These are phyloP conservation scores for Philereme transversata DNA, from an alignment of 2,888 invertebrate species.

Conservation along the genomic window DNA sequence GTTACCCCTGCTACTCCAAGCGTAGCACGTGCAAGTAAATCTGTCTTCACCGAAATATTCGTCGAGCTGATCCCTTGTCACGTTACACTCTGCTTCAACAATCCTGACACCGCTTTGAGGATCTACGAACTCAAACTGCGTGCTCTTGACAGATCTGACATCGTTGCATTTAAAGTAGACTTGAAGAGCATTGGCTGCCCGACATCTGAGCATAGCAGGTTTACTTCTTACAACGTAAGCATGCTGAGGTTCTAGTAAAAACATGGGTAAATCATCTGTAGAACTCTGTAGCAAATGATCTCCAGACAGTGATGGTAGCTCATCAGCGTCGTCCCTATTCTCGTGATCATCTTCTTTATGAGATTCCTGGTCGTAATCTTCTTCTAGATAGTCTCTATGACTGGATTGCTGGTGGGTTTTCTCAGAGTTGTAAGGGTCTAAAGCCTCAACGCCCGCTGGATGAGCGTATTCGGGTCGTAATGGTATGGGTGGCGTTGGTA, in stretches of 20 bases:
- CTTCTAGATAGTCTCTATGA: constrained; percentile 75
- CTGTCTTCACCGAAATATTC: constrained; percentile 96
- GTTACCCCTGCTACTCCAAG: constrained; percentile 94
- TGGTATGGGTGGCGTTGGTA: constrained; percentile 68
- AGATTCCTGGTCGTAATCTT: constrained; percentile 76
- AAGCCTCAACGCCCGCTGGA: constrained; percentile 75
- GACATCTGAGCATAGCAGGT: constrained; percentile 94
- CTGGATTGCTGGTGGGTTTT: constrained; percentile 66
- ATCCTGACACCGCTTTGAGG: constrained; percentile 94
- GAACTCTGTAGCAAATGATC: constrained; percentile 80
- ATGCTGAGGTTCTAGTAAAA: constrained; percentile 93
- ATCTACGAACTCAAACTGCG: constrained; percentile 93
- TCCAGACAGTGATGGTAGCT: constrained; percentile 74
- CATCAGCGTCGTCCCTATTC: constrained; percentile 77
- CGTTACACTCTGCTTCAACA: constrained; percentile 93
- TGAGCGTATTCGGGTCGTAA: constrained; percentile 77
- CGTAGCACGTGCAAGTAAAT: constrained; percentile 97
- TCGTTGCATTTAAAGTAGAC: constrained; percentile 97
- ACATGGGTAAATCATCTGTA: constrained; percentile 91
- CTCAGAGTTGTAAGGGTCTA: constrained; percentile 79
- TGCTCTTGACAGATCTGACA: constrained; percentile 86
- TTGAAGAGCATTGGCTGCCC: constrained; percentile 94
- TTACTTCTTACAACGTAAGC: constrained; percentile 96
- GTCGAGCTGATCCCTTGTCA: constrained; percentile 95
- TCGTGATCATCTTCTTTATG: constrained; percentile 78